These are phyloP conservation scores for Mythimna pallens DNA, from an alignment of 2,888 invertebrate genomes.

Conservation along the genomic window DNA sequence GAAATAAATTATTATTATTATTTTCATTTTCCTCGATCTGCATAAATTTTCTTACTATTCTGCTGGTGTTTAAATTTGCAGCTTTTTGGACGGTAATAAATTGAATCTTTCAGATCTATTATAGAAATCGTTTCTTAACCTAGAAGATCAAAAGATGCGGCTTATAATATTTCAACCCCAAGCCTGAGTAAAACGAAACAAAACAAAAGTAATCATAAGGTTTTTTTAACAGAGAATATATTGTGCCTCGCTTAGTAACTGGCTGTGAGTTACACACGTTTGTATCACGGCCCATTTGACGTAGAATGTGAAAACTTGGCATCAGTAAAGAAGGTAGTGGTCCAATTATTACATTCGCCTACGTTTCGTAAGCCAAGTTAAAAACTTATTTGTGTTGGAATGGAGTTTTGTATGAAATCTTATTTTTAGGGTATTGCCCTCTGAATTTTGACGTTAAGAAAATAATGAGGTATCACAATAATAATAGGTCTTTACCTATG, in stretches of 20 bases:
- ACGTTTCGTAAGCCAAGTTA: slow-evolving; percentile 27
- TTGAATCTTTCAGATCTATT: no score
- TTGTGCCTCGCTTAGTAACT: background rate
- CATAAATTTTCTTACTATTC: no score
- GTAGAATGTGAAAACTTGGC: slow-evolving; percentile 46
- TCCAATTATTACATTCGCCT: slow-evolving; percentile 31
- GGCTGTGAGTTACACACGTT: slow-evolving; percentile 2
- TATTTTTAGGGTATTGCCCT: background rate
- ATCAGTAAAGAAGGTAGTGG: slow-evolving; percentile 9
- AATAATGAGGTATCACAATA: no score
- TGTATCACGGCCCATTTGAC: slow-evolving; percentile 36
- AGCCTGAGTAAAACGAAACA: no score
- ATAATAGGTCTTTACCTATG: no score
- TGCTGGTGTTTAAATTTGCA: no score
- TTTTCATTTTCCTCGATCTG: no score
- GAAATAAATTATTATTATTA: no score
- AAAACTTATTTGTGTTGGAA: background rate
- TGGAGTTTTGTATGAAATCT: background rate
- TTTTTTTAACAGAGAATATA: background rate
- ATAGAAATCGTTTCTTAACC: no score
- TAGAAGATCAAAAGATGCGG: no score
- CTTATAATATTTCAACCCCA: background rate
- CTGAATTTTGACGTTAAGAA: background rate
- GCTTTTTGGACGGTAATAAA: no score
- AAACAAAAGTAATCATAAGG: no score